A percentile compares a stretch with the other conserved stretches of the same genome.
Evolutionary conservation across 1,140 invertebrate genomes (phyloP).

Genomic region (Hyposmocoma kahamanoa): DNA sequence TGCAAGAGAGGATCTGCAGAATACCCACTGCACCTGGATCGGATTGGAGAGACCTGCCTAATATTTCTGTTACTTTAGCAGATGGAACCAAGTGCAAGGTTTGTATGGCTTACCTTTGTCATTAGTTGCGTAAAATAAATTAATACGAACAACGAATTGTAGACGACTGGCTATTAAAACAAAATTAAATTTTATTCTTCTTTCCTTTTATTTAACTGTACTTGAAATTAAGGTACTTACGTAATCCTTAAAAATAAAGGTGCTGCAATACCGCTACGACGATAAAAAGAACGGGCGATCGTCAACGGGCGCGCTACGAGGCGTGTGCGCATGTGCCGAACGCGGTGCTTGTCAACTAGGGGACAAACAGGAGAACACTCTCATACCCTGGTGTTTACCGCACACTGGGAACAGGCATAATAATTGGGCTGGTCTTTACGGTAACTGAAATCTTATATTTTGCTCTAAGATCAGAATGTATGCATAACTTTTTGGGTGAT

Average conservation of each 20-base stretch:
- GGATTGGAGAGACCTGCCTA: constrained; percentile 92
- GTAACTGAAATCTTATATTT: too few species aligned
- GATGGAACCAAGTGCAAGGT: constrained; percentile 80
- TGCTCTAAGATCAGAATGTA: too few species aligned
- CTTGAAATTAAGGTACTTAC: too few species aligned
- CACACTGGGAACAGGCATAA: constrained; percentile 92
- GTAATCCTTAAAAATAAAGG: too few species aligned
- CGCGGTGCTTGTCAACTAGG: constrained; percentile 81
- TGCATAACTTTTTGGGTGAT: too few species aligned
- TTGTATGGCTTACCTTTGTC: too few species aligned
- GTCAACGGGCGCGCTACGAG: constrained; percentile 76
- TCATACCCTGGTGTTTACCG: constrained; percentile 93
- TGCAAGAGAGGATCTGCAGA: constrained; percentile 84
- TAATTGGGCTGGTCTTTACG: constrained; percentile 85
- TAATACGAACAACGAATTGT: too few species aligned
- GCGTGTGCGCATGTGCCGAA: constrained; percentile 86
- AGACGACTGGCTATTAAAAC: too few species aligned
- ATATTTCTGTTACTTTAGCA: constrained; percentile 80
- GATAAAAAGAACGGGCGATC: constrained; percentile 80
- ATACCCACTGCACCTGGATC: constrained; percentile 85
- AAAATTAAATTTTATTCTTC: too few species aligned
- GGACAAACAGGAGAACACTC: constrained; percentile 88
- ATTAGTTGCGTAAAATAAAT: too few species aligned
- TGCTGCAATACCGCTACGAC: constrained; percentile 79
- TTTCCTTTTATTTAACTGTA: too few species aligned